A percentile compares a stretch with the other conserved stretches of the same genome.
Evolutionary conservation across 1,140 invertebrate genomes (phyloP).

Genomic region (Lucilia cuprina): DNA sequence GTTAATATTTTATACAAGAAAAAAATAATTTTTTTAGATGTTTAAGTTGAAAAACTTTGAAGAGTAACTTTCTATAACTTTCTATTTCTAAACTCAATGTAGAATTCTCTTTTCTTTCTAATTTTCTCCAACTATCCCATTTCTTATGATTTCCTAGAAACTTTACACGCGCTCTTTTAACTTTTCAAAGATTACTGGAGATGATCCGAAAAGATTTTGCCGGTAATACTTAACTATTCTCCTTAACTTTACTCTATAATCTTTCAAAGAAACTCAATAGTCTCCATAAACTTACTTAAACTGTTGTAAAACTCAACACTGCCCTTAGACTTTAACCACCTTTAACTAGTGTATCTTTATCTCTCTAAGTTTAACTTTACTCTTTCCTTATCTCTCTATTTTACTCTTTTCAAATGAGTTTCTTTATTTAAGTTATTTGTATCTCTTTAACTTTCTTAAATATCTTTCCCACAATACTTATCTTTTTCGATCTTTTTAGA

Average conservation of each 20-base stretch:
- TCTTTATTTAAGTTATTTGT: too few relatives aligned
- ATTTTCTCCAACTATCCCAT: not conserved
- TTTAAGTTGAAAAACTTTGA: slow-evolving; percentile 4
- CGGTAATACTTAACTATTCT: not conserved
- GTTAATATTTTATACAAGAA: not conserved
- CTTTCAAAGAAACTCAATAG: not conserved
- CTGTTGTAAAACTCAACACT: not conserved
- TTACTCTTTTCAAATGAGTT: too few relatives aligned
- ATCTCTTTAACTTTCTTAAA: not conserved
- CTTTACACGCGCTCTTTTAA: not conserved
- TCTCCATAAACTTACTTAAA: not conserved
- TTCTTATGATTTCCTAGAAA: not conserved
- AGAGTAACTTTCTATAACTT: slow-evolving; percentile 10
- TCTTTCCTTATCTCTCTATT: too few relatives aligned
- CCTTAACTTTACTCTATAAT: not conserved
- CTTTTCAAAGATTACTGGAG: not conserved
- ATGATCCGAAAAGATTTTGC: not conserved
- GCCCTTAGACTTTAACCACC: not conserved
- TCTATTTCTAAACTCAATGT: not conserved
- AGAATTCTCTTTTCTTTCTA: not conserved
- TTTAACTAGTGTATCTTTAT: not conserved
- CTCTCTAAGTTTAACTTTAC: not conserved
- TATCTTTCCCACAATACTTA: not conserved
- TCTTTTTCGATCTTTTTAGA: slow-evolving; percentile 9
- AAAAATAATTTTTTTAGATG: not conserved